These are phyloP conservation scores for Parasteatoda lunata DNA, from an alignment of 2,888 invertebrate species.

Conservation along the genomic window DNA sequence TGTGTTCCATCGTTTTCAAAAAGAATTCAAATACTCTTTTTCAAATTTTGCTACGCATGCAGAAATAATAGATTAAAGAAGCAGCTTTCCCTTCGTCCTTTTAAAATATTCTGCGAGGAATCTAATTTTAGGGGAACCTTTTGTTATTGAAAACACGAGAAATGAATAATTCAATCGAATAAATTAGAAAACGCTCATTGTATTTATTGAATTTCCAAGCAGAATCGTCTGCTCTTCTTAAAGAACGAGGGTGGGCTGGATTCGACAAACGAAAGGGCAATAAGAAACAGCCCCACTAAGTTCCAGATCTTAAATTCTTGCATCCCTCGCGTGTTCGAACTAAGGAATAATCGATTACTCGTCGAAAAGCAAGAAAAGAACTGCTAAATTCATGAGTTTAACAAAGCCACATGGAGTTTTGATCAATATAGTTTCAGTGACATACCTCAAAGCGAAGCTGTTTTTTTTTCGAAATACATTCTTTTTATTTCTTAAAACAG, in stretches of 20 bases:
- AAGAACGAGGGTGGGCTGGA: neutral
- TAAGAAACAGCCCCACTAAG: too few relatives aligned
- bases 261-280: too few relatives aligned
- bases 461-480: too few relatives aligned
- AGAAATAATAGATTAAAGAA: constrained; percentile 1
- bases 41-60: neutral
- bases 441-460: too few relatives aligned
- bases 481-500: too few relatives aligned
- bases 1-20: neutral
- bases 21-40: neutral
- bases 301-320: too few relatives aligned
- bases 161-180: constrained; percentile 5
- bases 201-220: neutral
- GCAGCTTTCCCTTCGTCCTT: neutral
- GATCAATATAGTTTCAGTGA: too few relatives aligned
- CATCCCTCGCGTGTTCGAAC: too few relatives aligned
- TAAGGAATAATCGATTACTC: too few relatives aligned
- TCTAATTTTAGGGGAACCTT: neutral
- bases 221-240: neutral
- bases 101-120: constrained; percentile 1
- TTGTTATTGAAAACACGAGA: constrained; percentile 5
- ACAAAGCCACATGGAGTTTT: too few relatives aligned
- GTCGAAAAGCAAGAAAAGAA: too few relatives aligned
- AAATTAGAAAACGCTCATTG: constrained; percentile 5
- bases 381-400: too few relatives aligned